Base-by-base conservation (phyloP, 2,888 invertebrate genomes). In the Halocaridina rubra region DNA sequence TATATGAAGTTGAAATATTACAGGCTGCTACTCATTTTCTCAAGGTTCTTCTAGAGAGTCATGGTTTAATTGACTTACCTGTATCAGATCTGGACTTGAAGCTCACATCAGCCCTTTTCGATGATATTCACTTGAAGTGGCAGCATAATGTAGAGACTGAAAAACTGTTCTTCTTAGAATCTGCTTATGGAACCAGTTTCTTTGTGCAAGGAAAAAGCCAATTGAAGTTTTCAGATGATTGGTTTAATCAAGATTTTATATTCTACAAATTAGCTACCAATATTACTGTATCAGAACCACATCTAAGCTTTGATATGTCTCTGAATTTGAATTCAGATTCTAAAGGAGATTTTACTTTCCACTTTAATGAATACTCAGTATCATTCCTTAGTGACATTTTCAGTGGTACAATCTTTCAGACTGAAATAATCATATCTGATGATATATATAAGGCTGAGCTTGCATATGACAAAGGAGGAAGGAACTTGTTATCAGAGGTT, bases 171-270 rank as follows among this genome's bases (percentile, higher is more conserved):
- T 72, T 30, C 16, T 59, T 59, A n/a, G 78, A 78, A 22, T 59
- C 72, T 16, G 61, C 33, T 7, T 84, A 84, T 61, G 78, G 82
- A 2, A 10, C 69, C 3, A 30, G 72, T 22, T 72, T 84, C 7
- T 59, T 53, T 5, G 24, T 72, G 16, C 78, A 84, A 27, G 61
- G 32, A 19, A 61, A 32, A n/a, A 84, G 78, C 32, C 33, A 78
- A 7, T 61, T 77, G 61, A 72, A 61, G 13, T 29, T 64, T 5
- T 39, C 46, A 13, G 46, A 78, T 10, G 46, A 22, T 8, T 84
- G 82, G 82, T 33, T 33, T 4, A 33, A 32, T 33, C 7, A 72
- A 27, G 59, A 78, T 8, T 84, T 84, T 59, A 0, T 30, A 59
- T 61, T 46, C 2, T 84, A 84, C 72, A 22, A 61, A 29, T 46